Base-by-base conservation (phyloP, 2,888 invertebrate genomes). In the Margaritifera margaritifera region DNA sequence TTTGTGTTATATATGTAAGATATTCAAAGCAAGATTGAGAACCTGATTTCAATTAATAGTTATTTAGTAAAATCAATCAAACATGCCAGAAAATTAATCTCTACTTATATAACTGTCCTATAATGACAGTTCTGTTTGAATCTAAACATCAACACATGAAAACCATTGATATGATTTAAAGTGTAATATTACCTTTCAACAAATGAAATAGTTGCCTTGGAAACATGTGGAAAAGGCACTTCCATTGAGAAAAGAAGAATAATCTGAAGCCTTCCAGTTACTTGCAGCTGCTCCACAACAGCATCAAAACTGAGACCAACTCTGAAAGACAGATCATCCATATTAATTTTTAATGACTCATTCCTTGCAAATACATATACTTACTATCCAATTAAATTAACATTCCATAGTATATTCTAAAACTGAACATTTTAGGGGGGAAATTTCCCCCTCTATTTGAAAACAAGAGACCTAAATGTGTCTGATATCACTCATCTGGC, bases 221-320 rank as follows among this genome's bases (percentile, higher is more conserved):
- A 89, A 74, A 92, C 85, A 81, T 92, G 92, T 15, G 92, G 92
- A 84, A 92, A 92, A 31, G 92, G 90, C 2, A 90, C 90, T 70
- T 90, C 90, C 84, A 90, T 89, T 77, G 91, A 90, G 73, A 92
- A 83, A 31, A 90, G 90, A 25, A 91, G 77, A 19, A 91, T 89
- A 42, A 90, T 85, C 64, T 91, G 89, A 53, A 92, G 84, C 54
- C 89, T 90, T 6, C 92, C 92, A 53, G 88, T 87, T 0, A 92
- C 80, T 68, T 90, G 89, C 56, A 92, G 84, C 74, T 91, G 91
- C 76, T 92, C 92, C 66, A 92, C 90, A 2, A 90, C 91, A 24
- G 91, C 79, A 72, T 92, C 91, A 74, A 92, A 86, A 69, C 90
- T 90, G 86, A 92, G 87, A 3, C 91, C 91, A 68, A 91, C 86